Evolutionary conservation across 1,140 invertebrate species (phyloP).

Genomic region (Drosophila saltans): DNA sequence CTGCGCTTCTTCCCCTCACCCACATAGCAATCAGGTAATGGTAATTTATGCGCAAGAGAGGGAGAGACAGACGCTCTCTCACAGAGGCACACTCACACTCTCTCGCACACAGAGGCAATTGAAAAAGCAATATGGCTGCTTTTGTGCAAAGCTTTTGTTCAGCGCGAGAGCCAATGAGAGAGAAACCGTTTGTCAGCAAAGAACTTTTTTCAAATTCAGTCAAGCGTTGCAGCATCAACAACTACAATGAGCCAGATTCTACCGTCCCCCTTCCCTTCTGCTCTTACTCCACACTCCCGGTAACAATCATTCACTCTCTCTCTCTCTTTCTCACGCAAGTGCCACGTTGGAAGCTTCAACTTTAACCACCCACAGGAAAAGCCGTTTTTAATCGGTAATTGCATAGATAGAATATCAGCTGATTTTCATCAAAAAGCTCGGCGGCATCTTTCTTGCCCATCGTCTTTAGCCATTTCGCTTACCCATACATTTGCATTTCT

Average conservation of each 20-base stretch:
- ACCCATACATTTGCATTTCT: constrained; percentile 15
- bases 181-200: constrained; percentile 59
- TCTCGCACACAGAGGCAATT: constrained; percentile 16
- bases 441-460: background rate
- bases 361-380: constrained; percentile 1
- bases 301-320: constrained; percentile 35
- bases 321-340: constrained; percentile 31
- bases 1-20: constrained; percentile 16
- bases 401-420: background rate
- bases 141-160: constrained; percentile 68
- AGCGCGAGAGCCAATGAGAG: constrained; percentile 34
- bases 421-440: background rate
- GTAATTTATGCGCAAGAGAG: constrained; percentile 51
- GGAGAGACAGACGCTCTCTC: constrained; percentile 29
- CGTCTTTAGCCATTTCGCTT: constrained; percentile 11
- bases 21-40: constrained; percentile 52
- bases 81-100: constrained; percentile 12
- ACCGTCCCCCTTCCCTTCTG: constrained; percentile 39
- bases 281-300: no score
- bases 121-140: constrained; percentile 77
- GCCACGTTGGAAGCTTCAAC: constrained; percentile 59
- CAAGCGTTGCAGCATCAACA: constrained; percentile 63
- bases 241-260: constrained; percentile 13
- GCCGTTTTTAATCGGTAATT: background rate
- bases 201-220: constrained; percentile 71